Evolutionary conservation across 2,888 invertebrate genomes (phyloP).

Genomic region (Adelognathus sp.): DNA sequence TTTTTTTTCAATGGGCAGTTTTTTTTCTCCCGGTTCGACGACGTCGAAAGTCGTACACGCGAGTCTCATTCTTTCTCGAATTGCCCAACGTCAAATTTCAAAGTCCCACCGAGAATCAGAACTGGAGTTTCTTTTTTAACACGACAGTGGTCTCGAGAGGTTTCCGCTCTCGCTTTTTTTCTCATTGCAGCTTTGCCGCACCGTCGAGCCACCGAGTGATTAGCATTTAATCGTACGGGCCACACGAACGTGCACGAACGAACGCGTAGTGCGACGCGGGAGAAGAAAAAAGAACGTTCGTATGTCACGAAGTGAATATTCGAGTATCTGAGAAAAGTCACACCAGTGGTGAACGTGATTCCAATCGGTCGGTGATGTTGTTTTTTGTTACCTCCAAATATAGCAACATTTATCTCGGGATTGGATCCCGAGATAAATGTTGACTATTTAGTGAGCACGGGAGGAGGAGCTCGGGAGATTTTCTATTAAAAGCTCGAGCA

Average conservation of each 20-base stretch:
- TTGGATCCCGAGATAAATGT: conserved; percentile 22
- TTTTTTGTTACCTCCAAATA: neutral
- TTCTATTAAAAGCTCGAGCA: neutral
- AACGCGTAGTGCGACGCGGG: neutral
- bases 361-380: conserved; percentile 35
- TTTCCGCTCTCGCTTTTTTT: conserved; percentile 20
- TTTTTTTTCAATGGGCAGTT: neutral
- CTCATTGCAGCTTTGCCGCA: conserved; percentile 14
- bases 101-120: conserved; percentile 17
- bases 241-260: conserved; percentile 37
- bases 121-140: neutral
- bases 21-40: conserved; percentile 44
- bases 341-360: conserved; percentile 18
- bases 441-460: neutral
- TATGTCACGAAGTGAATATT: conserved; percentile 60
- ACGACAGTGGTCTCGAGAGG: neutral
- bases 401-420: too few species aligned
- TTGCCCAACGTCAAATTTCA: conserved; percentile 30
- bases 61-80: conserved; percentile 33
- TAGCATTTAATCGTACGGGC: conserved; percentile 52
- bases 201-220: conserved; percentile 21
- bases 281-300: conserved; percentile 44
- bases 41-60: conserved; percentile 26
- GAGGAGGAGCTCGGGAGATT: neutral
- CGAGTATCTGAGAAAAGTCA: conserved; percentile 13